Evolutionary conservation across 1,140 invertebrate genomes (phyloP), one percentile per base, ranked within the genome.

Genomic region (Lanistes nyassanus): DNA sequence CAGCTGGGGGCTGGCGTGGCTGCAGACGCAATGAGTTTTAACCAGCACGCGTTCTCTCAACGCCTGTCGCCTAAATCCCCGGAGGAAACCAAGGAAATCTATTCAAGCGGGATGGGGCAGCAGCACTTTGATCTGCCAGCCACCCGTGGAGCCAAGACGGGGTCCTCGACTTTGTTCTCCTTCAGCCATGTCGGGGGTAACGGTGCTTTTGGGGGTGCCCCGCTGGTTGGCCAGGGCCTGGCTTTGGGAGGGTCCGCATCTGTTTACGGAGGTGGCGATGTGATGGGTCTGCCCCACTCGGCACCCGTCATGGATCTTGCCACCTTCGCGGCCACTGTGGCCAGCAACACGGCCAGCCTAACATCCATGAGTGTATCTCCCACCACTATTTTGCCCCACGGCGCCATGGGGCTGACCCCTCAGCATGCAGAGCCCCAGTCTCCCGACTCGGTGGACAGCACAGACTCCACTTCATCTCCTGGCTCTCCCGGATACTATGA

Each of bases 291-390:
- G 31, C 75, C 78, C 5, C 79, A 82, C 68, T 80, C 82, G 4
- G 77, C 82, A 16, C 82, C 82, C 19, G 79, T 84, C 26, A 84
- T 88, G 80, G 82, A 88, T 71, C 75, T 89, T 42, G 88, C 88
- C 36, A 87, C 84, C 2, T 89, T 83, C 77, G 88, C 88, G 0
- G 87, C 87, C n/a, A 85, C 86, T 13, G 84, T 89, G 36, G 87
- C 88, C 7, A 88, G 82, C 77, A 87, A 87, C 79, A 89, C 88
- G 21, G 85, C 84, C 56, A 86, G 83, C 65, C 74, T 89, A 29
- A 89, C 88, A 23, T 87, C 84, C 74, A 83, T 88, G 82, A 87
- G 85, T 19, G 83, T 88, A 37, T 88, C 86, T 1, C 88, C 88
- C 1, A 87, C 86, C 60, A 85, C 86, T 65, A 64, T 86, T 16